Evolutionary conservation across 2,113 vertebrate species (phyloP), one percentile per base, ranked within the genome.

Genomic region (Myocastor coypus): DNA sequence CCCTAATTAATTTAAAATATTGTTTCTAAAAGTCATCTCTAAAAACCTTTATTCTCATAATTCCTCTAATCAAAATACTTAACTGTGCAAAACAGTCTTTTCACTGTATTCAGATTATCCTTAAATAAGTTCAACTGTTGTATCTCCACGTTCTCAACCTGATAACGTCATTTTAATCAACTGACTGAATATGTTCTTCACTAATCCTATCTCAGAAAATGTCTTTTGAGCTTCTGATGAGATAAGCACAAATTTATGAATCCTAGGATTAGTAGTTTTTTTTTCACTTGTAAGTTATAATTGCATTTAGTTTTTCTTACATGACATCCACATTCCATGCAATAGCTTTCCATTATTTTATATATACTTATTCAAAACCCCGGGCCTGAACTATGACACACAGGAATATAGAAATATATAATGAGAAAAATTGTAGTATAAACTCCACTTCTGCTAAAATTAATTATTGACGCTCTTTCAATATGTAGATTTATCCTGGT

Each of bases 381-480:
- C 34, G 83, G n/a, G 26, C 85, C 52, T 95, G 59, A 97, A 94
- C 88, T 37, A 59, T 61, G 69, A 63, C 63, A 91, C 28, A 83
- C 1, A 64, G 57, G 42, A 93, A 95, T 63, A 92, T 1, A 89
- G 7, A 80, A 68, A 61, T 93, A 92, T 55, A 78, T 93, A 77
- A 87, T 94, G 46, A 91, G 93, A 96, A 87, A 42, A 24, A 64
- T 59, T 91, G 88, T 87, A 75, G 37, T 92, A 16, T 84, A 93
- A 78, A 52, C 46, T 68, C 30, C 34, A 92, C 12, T 46, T 95
- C 85, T 96, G 17, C 19, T 92, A 14, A 90, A 92, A 89, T 86
- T 93, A 95, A 93, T 92, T 97, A 95, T 91, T 94, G 37, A 95
- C 90, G 42, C 28, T 90, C 77, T 94, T 93, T 95, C 40, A 87